phyloP scores from a whole-genome alignment of 2,113 vertebrate genomes.

The Prunella fulvescens region DNA sequence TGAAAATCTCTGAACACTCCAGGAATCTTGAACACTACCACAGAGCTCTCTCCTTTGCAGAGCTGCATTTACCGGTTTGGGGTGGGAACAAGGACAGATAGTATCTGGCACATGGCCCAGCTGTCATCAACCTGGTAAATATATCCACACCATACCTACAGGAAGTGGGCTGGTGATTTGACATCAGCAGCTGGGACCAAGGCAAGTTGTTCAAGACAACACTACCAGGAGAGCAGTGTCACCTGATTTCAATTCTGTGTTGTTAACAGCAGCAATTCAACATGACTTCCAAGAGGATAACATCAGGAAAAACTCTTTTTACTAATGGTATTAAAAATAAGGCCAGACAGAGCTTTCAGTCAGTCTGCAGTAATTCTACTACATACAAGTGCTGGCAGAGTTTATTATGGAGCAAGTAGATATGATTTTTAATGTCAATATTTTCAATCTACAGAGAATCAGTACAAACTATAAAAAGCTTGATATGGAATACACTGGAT shows the following conservation, averaged over 20 bases:
- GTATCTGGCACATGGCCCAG: not conserved
- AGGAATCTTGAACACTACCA: not conserved
- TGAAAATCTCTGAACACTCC: not conserved
- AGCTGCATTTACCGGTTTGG: not conserved
- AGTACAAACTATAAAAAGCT: not conserved
- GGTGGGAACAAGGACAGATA: not conserved
- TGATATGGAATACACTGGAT: not conserved
- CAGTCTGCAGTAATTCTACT: not conserved
- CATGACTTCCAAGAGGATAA: not conserved
- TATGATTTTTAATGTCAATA: not conserved
- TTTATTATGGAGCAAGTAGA: not conserved
- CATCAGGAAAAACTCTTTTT: not conserved
- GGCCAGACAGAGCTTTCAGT: not conserved
- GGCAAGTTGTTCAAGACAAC: not conserved
- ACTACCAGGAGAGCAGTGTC: not conserved
- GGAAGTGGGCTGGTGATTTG: not conserved
- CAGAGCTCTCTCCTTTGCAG: not conserved
- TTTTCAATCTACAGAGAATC: not conserved
- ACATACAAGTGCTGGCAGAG: not conserved
- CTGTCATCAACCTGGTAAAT: not conserved
- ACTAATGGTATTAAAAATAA: not conserved
- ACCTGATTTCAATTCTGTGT: not conserved
- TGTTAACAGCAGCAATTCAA: not conserved
- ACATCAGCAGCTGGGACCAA: not conserved
- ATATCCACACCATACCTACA: not conserved